Percentiles rank a stretch among this genome's conserved stretches.
These are phyloP conservation scores for Drosophila putrida DNA, from an alignment of 2,888 invertebrate species.

Conservation along the genomic window DNA sequence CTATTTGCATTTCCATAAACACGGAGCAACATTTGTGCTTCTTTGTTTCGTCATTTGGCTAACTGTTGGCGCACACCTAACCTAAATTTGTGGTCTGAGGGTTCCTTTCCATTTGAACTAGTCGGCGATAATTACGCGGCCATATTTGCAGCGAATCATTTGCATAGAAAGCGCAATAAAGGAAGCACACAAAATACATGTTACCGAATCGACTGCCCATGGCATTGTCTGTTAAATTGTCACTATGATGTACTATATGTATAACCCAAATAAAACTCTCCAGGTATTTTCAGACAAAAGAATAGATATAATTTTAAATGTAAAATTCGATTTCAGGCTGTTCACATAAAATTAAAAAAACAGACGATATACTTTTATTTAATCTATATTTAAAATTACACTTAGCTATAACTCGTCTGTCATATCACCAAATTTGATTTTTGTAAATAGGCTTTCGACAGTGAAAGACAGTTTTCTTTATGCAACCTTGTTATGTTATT, in stretches of 20 bases:
- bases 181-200: conserved; percentile 16
- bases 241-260: no score
- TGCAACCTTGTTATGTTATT: neutral
- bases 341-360: no score
- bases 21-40: conserved; percentile 32
- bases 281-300: neutral
- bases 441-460: no score
- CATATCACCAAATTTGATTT: no score
- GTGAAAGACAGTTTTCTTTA: neutral
- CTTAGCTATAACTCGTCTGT: no score
- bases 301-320: no score
- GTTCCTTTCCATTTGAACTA: conserved; percentile 43
- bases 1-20: conserved; percentile 44
- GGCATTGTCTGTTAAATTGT: conserved; percentile 10
- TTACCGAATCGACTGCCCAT: conserved; percentile 21
- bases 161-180: conserved; percentile 29
- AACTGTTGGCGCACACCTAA: conserved; percentile 20
- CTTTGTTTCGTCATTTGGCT: conserved; percentile 33
- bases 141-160: conserved; percentile 34
- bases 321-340: no score
- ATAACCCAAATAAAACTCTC: neutral
- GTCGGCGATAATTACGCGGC: conserved; percentile 51
- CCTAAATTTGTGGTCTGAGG: conserved; percentile 53
- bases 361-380: no score
- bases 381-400: no score